Evolutionary conservation across 2,113 vertebrate species (phyloP), one percentile per base, ranked within the genome.

Genomic region (Sander vitreus): DNA sequence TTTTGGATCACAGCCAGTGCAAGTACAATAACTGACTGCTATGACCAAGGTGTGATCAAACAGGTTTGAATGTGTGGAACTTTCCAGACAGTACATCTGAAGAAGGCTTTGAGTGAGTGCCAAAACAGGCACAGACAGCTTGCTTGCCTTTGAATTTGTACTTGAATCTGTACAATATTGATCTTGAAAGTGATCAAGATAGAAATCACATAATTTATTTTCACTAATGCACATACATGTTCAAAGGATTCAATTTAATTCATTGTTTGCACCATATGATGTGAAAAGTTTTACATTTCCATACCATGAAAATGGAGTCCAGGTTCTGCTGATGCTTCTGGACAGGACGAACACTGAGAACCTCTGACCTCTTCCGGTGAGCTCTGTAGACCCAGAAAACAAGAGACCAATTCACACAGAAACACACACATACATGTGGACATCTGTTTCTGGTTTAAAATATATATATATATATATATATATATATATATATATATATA

Each of bases 311-410:
- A 25, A 25, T 27, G 2, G 74, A 67, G 59, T 71, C 74, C 53
- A 88, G 47, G n/a, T 57, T 21, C 23, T 19, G 53, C 16, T 65
- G 62, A 53, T 59, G 47, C 1, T 70, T 66, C n/a, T 8, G 4
- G 3, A 9, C 10, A 53, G 19, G 57, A 1, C 6, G 59, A 16
- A 9, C 4, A 14, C 9, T 66, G 39, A 50, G 3, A 50, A 50
- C 39, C 27, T 57, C 50, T 23, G 78, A 48, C 10, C 25, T 66
- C 33, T 18, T 23, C 64, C 43, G 2, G 16, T 64, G 48, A 15
- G 1, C 10, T 36, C 50, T 39, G 59, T 7, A 48, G 45, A 80
- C 10, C 30, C 45, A 43, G 45, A 73, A 27, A 36, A 63, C 23
- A 58, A 5, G 14, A 62, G 15, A 36, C 16, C 0, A 39, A 39